phyloP scores from a whole-genome alignment of 2,888 invertebrate species.

The Operophtera brumata region DNA sequence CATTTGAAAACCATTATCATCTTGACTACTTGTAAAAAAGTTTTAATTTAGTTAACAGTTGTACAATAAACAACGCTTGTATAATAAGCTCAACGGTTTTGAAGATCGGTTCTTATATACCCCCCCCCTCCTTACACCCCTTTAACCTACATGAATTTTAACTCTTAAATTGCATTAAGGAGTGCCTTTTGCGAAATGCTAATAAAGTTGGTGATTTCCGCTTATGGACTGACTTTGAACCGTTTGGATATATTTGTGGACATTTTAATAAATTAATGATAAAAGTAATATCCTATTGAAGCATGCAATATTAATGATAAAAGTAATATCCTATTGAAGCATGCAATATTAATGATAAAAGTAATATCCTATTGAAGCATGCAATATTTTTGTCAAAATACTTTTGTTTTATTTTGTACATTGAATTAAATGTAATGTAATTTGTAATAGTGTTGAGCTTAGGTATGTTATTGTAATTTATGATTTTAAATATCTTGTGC shows the following conservation, averaged over 20 bases:
- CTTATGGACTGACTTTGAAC: slow-evolving; percentile 65
- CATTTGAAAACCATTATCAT: slow-evolving; percentile 44
- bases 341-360: slow-evolving; percentile 50
- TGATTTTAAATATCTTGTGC: slow-evolving; percentile 52
- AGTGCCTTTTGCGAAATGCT: slow-evolving; percentile 70
- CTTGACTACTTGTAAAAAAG: slow-evolving; percentile 62
- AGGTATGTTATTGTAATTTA: slow-evolving; percentile 56
- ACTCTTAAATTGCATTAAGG: slow-evolving; percentile 44
- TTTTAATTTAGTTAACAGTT: slow-evolving; percentile 38
- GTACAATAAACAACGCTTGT: slow-evolving; percentile 38
- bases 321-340: slow-evolving; percentile 40
- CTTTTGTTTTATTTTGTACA: slow-evolving; percentile 38
- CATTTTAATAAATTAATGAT: slow-evolving; percentile 43
- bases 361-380: slow-evolving; percentile 41
- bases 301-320: too few relatives aligned
- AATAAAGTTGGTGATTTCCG: slow-evolving; percentile 52
- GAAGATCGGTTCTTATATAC: slow-evolving; percentile 35
- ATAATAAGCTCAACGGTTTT: slow-evolving; percentile 45
- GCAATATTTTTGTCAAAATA: slow-evolving; percentile 53
- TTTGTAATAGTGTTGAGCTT: slow-evolving; percentile 59
- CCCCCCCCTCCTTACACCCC: slow-evolving; percentile 31
- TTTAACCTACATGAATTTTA: slow-evolving; percentile 25
- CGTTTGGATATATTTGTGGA: slow-evolving; percentile 63
- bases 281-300: too few relatives aligned
- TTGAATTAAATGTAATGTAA: slow-evolving; percentile 29